Evolutionary conservation across 2,888 invertebrate genomes (phyloP).

Genomic region (Lepetodrilus schrolli): DNA sequence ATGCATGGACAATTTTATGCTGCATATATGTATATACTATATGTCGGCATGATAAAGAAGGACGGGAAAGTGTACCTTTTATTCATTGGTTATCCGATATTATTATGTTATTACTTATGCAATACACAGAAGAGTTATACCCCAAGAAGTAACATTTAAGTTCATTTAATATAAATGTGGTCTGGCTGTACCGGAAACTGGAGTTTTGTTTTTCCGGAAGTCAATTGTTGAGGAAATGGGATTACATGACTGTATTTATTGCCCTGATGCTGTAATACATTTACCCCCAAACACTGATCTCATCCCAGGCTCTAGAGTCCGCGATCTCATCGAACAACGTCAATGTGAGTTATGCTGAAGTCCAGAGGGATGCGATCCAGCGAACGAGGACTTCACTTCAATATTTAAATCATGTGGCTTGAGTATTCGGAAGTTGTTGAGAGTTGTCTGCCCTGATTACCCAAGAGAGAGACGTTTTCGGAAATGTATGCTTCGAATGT

Average conservation of each 20-base stretch:
- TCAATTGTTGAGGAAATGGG: neutral
- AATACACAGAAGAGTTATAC: neutral
- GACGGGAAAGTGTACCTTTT: too few relatives aligned
- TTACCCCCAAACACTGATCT: neutral
- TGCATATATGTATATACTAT: too few relatives aligned
- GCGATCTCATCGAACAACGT: conserved; percentile 1
- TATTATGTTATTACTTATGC: neutral
- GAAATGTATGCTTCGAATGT: neutral
- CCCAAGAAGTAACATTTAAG: too few relatives aligned
- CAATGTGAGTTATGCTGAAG: conserved; percentile 15
- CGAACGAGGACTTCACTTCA: neutral
- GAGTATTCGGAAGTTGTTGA: conserved; percentile 13
- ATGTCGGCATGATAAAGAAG: too few relatives aligned
- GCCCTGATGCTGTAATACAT: neutral
- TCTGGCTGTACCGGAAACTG: too few relatives aligned
- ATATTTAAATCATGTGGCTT: conserved; percentile 19
- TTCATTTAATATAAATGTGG: too few relatives aligned
- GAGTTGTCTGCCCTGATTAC: conserved; percentile 2
- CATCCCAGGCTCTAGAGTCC: neutral
- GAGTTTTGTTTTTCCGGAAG: too few relatives aligned
- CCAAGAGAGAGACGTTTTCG: neutral
- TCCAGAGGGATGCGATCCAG: neutral
- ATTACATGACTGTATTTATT: neutral
- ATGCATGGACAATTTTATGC: too few relatives aligned
- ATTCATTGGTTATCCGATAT: too few relatives aligned